Evolutionary conservation across 2,888 invertebrate genomes (phyloP).

Genomic region (Orthosia cruda): DNA sequence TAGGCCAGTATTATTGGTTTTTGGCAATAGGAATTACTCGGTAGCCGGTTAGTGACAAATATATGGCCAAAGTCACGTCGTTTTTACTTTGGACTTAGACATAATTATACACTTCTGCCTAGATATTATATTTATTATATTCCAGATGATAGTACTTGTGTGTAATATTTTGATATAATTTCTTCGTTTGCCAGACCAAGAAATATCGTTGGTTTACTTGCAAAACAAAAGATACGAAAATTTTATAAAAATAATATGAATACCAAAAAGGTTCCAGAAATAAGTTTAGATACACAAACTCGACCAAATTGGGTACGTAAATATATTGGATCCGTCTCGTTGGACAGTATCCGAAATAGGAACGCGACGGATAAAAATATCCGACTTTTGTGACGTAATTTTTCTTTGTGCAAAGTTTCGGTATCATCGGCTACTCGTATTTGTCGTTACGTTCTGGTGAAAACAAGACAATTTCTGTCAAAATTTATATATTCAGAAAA

Average conservation of each 20-base stretch:
- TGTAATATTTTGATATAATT: not conserved
- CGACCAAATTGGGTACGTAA: slow-evolving; percentile 46
- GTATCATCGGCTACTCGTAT: slow-evolving; percentile 41
- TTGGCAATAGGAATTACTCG: no score
- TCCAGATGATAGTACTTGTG: no score
- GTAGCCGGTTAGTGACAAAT: no score
- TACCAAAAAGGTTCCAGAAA: slow-evolving; percentile 19
- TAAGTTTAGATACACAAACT: slow-evolving; percentile 30
- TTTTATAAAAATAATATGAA: slow-evolving; percentile 17
- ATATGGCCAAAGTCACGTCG: no score
- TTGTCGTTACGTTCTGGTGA: slow-evolving; percentile 36
- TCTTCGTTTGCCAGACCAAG: no score
- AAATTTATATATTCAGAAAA: slow-evolving; percentile 11
- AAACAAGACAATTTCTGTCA: slow-evolving; percentile 23
- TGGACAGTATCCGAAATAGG: slow-evolving; percentile 36
- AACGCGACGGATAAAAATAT: slow-evolving; percentile 41
- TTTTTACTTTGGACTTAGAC: no score
- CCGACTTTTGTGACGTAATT: slow-evolving; percentile 47
- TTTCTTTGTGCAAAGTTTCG: slow-evolving; percentile 50
- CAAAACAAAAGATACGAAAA: slow-evolving; percentile 7
- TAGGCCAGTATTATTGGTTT: no score
- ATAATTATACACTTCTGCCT: no score
- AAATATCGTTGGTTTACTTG: not conserved
- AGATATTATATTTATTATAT: no score
- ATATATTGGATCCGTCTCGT: slow-evolving; percentile 42